Conservation (phyloP, 2,888 invertebrate genomes). For the Allolobophora icterica region DNA sequence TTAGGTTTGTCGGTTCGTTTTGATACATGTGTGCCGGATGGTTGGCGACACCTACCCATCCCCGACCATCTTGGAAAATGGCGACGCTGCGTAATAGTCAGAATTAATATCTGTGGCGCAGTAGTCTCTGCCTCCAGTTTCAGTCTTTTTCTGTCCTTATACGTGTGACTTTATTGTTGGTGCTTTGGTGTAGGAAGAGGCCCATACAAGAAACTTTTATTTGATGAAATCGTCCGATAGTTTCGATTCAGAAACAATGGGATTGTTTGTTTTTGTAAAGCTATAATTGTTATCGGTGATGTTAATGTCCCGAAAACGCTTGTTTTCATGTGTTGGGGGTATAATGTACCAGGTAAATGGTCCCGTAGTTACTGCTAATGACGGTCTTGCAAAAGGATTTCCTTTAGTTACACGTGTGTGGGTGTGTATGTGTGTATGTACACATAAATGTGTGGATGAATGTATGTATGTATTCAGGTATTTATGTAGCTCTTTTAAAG, state of each 20-base stretch:
- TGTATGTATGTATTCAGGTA: too few species aligned
- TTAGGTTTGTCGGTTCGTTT: background rate
- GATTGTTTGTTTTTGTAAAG: background rate
- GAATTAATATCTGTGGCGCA: background rate
- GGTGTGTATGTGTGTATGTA: background rate
- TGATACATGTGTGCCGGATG: background rate
- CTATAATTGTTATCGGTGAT: background rate
- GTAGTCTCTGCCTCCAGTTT: background rate
- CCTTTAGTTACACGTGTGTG: background rate
- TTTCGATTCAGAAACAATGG: background rate
- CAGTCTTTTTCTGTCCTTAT: background rate
- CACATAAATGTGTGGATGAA: background rate
- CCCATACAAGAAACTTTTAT: background rate
- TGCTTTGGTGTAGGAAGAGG: background rate
- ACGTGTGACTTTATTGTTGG: background rate
- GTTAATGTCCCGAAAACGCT: background rate
- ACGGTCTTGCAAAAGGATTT: background rate
- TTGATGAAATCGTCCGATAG: background rate
- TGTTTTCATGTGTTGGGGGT: background rate
- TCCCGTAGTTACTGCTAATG: background rate
- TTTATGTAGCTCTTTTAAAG: too few species aligned
- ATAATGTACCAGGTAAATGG: background rate
- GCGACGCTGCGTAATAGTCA: slow-evolving; percentile 11
- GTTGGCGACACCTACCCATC: background rate
- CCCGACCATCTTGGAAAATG: slow-evolving; percentile 18